phyloP scores from a whole-genome alignment of 2,113 vertebrate species.

The Ammodytes dubius region DNA sequence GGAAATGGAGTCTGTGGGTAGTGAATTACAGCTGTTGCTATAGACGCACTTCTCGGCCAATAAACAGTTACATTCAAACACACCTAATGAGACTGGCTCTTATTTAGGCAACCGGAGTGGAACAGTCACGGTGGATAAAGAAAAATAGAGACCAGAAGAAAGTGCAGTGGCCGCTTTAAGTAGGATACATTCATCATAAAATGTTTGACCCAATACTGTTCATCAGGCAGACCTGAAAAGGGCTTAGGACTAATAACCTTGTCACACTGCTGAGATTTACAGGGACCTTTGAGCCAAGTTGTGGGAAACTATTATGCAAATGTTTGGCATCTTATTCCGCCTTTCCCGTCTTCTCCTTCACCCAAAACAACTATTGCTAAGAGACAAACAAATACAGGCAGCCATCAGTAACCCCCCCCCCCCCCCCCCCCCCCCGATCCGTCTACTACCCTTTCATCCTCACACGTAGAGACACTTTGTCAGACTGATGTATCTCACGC shows the following conservation, averaged over 20 bases:
- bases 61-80: conserved; percentile 38
- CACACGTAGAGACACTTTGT: conserved; percentile 54
- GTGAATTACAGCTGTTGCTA: conserved; percentile 39
- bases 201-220: conserved; percentile 68
- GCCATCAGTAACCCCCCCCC: conserved; percentile 59
- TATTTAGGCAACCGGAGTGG: conserved; percentile 41
- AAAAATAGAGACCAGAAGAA: conserved; percentile 37
- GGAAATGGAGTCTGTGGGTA: conserved; percentile 49
- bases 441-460: conserved; percentile 47
- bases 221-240: conserved; percentile 53
- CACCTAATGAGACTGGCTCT: conserved; percentile 49
- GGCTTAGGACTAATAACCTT: conserved; percentile 59
- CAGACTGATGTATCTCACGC: conserved; percentile 44
- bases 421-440: too few species aligned
- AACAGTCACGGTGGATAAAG: conserved; percentile 44
- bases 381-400: conserved; percentile 58
- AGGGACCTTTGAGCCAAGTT: conserved; percentile 58
- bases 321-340: conserved; percentile 52
- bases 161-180: conserved; percentile 45
- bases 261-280: conserved; percentile 53
- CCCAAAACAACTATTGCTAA: conserved; percentile 46
- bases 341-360: conserved; percentile 55
- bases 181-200: conserved; percentile 64
- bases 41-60: conserved; percentile 18
- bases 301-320: conserved; percentile 62